Percentiles rank a stretch among this genome's conserved stretches.
Conservation (phyloP, 1,140 invertebrate species). For the Muscidifurax raptorellus region DNA sequence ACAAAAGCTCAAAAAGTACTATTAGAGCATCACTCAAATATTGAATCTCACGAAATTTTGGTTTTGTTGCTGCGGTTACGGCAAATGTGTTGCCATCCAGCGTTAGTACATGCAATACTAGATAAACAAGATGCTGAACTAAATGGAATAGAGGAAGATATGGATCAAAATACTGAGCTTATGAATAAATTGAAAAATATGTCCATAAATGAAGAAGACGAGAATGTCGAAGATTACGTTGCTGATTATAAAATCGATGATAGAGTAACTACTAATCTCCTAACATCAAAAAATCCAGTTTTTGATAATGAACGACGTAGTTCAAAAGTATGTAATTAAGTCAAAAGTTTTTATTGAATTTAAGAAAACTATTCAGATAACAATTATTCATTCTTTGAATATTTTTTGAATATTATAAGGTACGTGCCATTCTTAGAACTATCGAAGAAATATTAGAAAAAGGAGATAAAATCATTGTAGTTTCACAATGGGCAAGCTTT, state of each 20-base stretch:
- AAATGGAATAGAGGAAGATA: slow-evolving; percentile 68
- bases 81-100: slow-evolving; percentile 93
- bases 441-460: slow-evolving; percentile 77
- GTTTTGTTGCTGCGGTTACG: slow-evolving; percentile 88
- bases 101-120: slow-evolving; percentile 84
- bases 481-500: slow-evolving; percentile 91
- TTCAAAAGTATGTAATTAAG: slow-evolving; percentile 76
- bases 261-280: slow-evolving; percentile 68
- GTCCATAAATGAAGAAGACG: slow-evolving; percentile 65
- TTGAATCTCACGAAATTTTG: slow-evolving; percentile 86
- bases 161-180: slow-evolving; percentile 76
- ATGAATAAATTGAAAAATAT: slow-evolving; percentile 76
- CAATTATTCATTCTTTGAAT: slow-evolving; percentile 7
- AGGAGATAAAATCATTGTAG: slow-evolving; percentile 86
- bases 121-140: slow-evolving; percentile 73
- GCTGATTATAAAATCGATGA: slow-evolving; percentile 63
- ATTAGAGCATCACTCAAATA: slow-evolving; percentile 68
- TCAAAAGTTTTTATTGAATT: slow-evolving; percentile 2
- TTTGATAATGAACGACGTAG: slow-evolving; percentile 78
- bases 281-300: slow-evolving; percentile 82
- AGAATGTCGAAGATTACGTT: slow-evolving; percentile 68
- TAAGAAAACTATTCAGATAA: background rate
- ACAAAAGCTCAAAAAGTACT: slow-evolving; percentile 69
- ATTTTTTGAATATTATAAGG: slow-evolving; percentile 68
- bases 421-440: slow-evolving; percentile 78